Conservation (phyloP, 2,797 vertebrate genomes). For the Phalloptychus januarius region DNA sequence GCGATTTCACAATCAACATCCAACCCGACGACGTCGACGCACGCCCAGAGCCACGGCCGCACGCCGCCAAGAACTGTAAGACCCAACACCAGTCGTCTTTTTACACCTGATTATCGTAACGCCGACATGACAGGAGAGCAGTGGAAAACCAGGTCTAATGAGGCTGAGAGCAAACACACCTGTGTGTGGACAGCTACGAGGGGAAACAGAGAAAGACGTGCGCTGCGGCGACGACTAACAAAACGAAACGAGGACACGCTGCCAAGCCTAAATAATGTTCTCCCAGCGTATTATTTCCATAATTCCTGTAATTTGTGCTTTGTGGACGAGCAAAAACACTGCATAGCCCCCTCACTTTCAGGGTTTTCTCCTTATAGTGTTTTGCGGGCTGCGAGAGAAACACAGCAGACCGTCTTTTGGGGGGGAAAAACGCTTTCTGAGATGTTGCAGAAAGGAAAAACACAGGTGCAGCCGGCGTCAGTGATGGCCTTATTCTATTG, state of each 20-base stretch:
- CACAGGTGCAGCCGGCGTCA: conserved; percentile 34
- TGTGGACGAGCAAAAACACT: neutral
- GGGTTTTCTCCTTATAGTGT: neutral
- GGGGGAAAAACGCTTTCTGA: conserved; percentile 15
- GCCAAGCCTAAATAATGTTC: neutral
- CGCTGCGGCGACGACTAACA: neutral
- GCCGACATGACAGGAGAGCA: neutral
- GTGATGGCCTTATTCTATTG: conserved; percentile 43
- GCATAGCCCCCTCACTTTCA: neutral
- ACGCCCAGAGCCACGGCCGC: neutral
- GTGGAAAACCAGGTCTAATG: neutral
- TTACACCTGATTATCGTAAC: neutral
- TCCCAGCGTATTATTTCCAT: neutral
- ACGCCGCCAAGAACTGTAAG: neutral
- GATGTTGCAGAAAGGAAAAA: conserved; percentile 32
- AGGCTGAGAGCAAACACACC: neutral
- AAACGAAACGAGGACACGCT: neutral
- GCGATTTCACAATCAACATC: neutral
- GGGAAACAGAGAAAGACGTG: neutral
- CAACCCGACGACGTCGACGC: neutral
- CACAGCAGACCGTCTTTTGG: conserved; percentile 1
- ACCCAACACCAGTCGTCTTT: neutral
- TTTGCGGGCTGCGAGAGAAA: neutral
- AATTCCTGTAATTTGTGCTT: conserved; percentile 14
- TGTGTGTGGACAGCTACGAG: neutral